Evolutionary conservation across 2,888 invertebrate species (phyloP).

Genomic region (Acanthopleura granulata): DNA sequence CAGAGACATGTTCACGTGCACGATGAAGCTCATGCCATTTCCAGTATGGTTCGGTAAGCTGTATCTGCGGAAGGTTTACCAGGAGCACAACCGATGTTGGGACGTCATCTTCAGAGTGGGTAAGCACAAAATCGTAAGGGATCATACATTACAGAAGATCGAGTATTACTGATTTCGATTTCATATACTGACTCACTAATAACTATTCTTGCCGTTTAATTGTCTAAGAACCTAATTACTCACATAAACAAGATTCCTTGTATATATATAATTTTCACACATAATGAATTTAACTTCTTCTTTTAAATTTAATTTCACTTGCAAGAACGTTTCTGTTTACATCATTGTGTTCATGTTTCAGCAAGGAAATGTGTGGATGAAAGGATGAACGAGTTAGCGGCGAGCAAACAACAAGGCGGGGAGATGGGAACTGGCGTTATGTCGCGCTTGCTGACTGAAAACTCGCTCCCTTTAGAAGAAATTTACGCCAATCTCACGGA

Average conservation of each 20-base stretch:
- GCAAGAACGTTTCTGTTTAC: too few species aligned
- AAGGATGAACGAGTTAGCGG: background rate
- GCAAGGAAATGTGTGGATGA: constrained; percentile 22
- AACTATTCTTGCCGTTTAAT: too few species aligned
- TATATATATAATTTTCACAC: too few species aligned
- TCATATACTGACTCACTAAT: too few species aligned
- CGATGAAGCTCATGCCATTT: constrained; percentile 20
- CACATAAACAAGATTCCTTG: too few species aligned
- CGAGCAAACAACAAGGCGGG: background rate
- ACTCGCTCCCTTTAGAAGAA: constrained; percentile 55
- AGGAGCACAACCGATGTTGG: constrained; percentile 28
- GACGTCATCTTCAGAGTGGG: constrained; percentile 28
- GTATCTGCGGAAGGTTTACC: constrained; percentile 24
- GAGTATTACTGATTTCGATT: too few species aligned
- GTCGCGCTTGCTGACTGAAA: background rate
- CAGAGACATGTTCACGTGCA: constrained; percentile 26
- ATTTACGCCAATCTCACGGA: constrained; percentile 83
- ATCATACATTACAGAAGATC: too few species aligned
- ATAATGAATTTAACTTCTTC: too few species aligned
- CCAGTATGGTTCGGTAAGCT: constrained; percentile 23
- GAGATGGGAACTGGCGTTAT: constrained; percentile 10
- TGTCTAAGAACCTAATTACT: too few species aligned
- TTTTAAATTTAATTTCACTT: too few species aligned
- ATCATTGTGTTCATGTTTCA: background rate
- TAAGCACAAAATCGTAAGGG: background rate